Conservation (phyloP, 2,888 invertebrate genomes). For the Drosophila nr. fundita region DNA sequence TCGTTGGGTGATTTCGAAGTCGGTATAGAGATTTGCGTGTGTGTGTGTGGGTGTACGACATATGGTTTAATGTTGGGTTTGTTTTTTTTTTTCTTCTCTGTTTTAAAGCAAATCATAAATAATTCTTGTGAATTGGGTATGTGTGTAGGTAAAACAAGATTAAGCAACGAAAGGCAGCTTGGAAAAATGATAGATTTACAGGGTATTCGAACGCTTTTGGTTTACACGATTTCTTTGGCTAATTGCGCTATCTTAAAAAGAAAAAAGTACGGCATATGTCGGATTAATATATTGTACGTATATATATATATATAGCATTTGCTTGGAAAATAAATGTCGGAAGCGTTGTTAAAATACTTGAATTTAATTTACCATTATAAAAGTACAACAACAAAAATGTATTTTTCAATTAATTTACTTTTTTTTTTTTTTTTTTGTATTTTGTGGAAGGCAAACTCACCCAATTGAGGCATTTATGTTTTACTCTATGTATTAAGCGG, state of each 20-base stretch:
- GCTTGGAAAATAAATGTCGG: conserved; percentile 43
- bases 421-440: conserved; percentile 10
- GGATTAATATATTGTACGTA: conserved; percentile 17
- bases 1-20: conserved; percentile 7
- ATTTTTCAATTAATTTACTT: conserved; percentile 20
- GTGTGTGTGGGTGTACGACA: conserved; percentile 1
- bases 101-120: conserved; percentile 35
- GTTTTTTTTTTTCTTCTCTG: conserved; percentile 7
- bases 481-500: conserved; percentile 76
- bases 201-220: conserved; percentile 10
- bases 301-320: conserved; percentile 13
- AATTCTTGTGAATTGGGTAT: conserved; percentile 9
- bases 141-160: conserved; percentile 16
- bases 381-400: conserved; percentile 58
- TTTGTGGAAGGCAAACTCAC: conserved; percentile 73
- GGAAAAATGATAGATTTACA: conserved; percentile 29
- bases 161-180: conserved; percentile 45
- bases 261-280: conserved; percentile 23
- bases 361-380: conserved; percentile 49
- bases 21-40: conserved; percentile 5
- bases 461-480: conserved; percentile 75
- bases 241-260: conserved; percentile 24
- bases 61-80: conserved; percentile 22
- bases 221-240: conserved; percentile 24
- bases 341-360: conserved; percentile 52